A percentile compares a stretch with the other conserved stretches of the same genome.
Evolutionary conservation across 2,113 vertebrate species (phyloP).

Genomic region (Muntiacus muntjak): DNA sequence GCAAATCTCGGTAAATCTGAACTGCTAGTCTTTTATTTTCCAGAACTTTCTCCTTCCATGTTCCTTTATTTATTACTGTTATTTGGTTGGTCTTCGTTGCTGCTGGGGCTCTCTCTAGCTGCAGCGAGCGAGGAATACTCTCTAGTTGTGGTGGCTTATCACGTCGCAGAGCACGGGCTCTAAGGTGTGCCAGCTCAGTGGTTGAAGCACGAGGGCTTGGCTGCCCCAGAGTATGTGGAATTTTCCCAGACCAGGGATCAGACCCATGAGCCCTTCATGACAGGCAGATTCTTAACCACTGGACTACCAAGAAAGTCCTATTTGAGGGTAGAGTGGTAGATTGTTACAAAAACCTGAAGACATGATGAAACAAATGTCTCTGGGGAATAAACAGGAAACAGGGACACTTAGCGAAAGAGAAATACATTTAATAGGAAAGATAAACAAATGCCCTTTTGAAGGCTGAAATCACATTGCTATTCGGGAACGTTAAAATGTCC

Average conservation of each 20-base stretch:
- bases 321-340: not conserved
- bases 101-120: not conserved
- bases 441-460: not conserved
- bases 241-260: not conserved
- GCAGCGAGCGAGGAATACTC: not conserved
- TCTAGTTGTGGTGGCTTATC: not conserved
- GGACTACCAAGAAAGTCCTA: not conserved
- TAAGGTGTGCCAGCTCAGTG: not conserved
- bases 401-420: not conserved
- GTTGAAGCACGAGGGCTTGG: not conserved
- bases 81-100: not conserved
- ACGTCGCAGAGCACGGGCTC: not conserved
- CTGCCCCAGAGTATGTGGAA: not conserved
- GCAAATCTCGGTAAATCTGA: not conserved
- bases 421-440: not conserved
- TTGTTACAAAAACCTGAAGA: not conserved
- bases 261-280: not conserved
- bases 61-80: not conserved
- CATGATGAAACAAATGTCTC: not conserved
- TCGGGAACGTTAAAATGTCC: not conserved
- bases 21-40: not conserved
- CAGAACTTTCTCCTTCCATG: not conserved
- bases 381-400: rapidly evolving
- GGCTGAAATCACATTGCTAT: not conserved
- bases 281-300: not conserved